Evolutionary conservation across 2,888 invertebrate genomes (phyloP).

Genomic region (Pasiphila rectangulata): DNA sequence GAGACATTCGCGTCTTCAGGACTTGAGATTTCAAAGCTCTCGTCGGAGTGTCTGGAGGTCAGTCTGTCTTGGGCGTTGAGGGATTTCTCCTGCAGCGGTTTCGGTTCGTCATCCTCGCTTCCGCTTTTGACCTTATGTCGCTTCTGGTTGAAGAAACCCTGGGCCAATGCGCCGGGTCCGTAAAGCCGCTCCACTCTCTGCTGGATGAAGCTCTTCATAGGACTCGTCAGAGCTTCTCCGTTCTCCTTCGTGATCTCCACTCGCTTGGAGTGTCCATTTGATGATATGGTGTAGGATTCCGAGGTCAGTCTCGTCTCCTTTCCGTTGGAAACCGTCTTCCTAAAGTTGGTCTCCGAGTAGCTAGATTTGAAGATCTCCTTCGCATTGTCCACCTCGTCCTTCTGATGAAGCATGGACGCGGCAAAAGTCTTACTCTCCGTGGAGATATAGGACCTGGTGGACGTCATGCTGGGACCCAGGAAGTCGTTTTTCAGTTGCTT

Average conservation of each 20-base stretch:
- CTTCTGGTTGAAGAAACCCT: conserved; percentile 89
- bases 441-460: conserved; percentile 65
- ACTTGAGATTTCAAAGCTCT: conserved; percentile 43
- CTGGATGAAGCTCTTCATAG: conserved; percentile 90
- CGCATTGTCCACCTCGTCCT: conserved; percentile 69
- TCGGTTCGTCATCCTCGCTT: conserved; percentile 64
- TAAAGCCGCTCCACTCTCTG: conserved; percentile 93
- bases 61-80: conserved; percentile 63
- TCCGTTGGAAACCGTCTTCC: conserved; percentile 64
- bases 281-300: conserved; percentile 73
- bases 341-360: conserved; percentile 74
- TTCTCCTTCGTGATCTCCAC: conserved; percentile 76
- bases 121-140: conserved; percentile 71
- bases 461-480: conserved; percentile 71
- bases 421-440: conserved; percentile 70
- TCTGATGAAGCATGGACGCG: conserved; percentile 67
- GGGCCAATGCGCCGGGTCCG: conserved; percentile 92
- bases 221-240: conserved; percentile 69
- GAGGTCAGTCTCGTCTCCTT: conserved; percentile 61
- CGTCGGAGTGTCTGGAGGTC: conserved; percentile 47
- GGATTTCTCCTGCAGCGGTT: conserved; percentile 67
- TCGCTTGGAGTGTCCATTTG: conserved; percentile 69
- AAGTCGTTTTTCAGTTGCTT: conserved; percentile 76
- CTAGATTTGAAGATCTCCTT: conserved; percentile 74
- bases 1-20: conserved; percentile 55